Evolutionary conservation across 2,888 invertebrate species (phyloP), one percentile per base, ranked within the genome.

Genomic region (Stratiomys singularior): DNA sequence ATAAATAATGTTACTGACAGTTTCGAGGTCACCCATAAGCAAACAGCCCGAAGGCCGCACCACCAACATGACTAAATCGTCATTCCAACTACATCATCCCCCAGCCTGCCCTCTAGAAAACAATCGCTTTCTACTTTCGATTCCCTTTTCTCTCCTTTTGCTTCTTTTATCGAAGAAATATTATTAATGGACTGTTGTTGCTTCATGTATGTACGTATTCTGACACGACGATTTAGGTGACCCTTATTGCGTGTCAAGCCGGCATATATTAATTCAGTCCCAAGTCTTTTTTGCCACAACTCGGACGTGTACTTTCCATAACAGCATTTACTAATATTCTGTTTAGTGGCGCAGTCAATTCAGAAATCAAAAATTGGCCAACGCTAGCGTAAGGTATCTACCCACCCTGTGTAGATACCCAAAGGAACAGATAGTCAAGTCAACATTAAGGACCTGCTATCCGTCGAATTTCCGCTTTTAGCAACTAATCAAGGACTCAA

Each of bases 1-100:
- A 74, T 58, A 47, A 74, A 74, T 74, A 58, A 60, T 60, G 18
- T 58, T 37, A 74, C 23, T 74, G 74, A 37, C 74, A 74, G 21
- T 18, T 44, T 67, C 18, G 44, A 67, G 44, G 44, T 44, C 37
- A 30, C 21, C 25, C 25, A 18, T 3, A 44, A 52, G 60, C 60
- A 74, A 58, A 60, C 28, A 30, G n/a, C 74, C 44, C 18, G 58
- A 74, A 74, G 74, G 74, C 58, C 74, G 60, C 60, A 21, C 27
- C 58, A 37, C 60, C 74, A 9, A 44, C 67, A 67, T 18, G 67
- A 7, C 1, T 18, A 44, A 9, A 23, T 7, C 44, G 44, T 44
- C 23, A 67, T 21, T 67, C 67, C 28, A 64, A 25, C n/a, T 60
- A 13, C 60, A 60, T 7, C 60, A 13, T 25, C 60, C 15, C 60